These are phyloP conservation scores for Axea sp. DNA, from an alignment of 2,888 invertebrate genomes.

Conservation along the genomic window DNA sequence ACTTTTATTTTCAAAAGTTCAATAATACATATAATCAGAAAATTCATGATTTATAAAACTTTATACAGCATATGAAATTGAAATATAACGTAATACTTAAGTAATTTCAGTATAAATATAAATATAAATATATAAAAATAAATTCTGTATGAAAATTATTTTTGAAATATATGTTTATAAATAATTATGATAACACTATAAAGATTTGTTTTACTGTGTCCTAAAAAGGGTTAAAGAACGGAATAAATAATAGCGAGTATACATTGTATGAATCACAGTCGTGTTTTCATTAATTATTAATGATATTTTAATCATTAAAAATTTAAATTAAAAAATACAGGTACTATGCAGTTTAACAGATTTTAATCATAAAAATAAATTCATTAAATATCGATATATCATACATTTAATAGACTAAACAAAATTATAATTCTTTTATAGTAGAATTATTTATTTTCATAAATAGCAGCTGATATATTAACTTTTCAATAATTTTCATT, in stretches of 20 bases:
- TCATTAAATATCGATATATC: slow-evolving; percentile 19
- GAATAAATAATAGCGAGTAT: slow-evolving; percentile 12
- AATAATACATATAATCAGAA: no score
- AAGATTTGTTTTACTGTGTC: neutral
- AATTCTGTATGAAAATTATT: no score
- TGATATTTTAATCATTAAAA: slow-evolving; percentile 1
- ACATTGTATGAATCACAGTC: slow-evolving; percentile 31
- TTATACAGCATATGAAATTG: no score
- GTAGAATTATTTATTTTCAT: neutral
- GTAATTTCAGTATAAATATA: no score
- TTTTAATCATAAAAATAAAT: neutral
- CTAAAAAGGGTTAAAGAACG: slow-evolving; percentile 2
- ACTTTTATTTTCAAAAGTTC: no score
- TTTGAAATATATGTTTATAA: no score
- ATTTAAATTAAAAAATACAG: slow-evolving; percentile 5
- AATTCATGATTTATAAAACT: no score
- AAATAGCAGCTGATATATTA: no score
- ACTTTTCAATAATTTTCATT: no score
- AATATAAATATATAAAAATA: no score
- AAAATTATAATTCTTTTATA: neutral
- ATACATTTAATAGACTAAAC: neutral
- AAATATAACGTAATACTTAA: no score
- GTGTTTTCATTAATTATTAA: slow-evolving; percentile 10
- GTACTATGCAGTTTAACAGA: neutral
- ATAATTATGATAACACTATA: no score